phyloP scores from a whole-genome alignment of 2,113 vertebrate species.

The Ameiurus melas region DNA sequence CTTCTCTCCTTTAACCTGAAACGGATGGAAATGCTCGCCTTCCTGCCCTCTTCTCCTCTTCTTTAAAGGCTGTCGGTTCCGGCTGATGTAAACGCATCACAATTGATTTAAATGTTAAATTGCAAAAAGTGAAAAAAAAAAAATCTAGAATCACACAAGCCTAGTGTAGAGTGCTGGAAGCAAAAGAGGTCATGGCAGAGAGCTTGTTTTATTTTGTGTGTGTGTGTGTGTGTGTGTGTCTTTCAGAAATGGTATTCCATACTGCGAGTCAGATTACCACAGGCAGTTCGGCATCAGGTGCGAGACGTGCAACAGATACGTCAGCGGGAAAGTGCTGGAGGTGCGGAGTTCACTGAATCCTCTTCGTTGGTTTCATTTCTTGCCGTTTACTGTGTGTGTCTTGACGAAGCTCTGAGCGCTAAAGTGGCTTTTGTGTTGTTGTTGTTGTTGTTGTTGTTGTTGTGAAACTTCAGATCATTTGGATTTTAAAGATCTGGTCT shows the following conservation, averaged over 20 bases:
- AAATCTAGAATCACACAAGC: background rate
- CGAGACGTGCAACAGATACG: conserved; percentile 88
- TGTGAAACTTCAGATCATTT: background rate
- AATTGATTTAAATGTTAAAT: background rate
- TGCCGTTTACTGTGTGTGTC: background rate
- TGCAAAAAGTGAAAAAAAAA: background rate
- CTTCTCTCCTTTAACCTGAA: background rate
- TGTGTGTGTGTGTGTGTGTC: conserved; percentile 35
- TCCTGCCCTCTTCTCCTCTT: background rate
- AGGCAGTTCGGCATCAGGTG: conserved; percentile 93
- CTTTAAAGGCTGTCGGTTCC: background rate
- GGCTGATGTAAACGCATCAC: background rate
- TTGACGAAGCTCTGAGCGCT: background rate
- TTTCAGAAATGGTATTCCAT: conserved; percentile 86
- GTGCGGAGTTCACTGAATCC: conserved; percentile 59
- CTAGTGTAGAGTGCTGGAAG: background rate
- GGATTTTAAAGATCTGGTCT: background rate
- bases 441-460: background rate
- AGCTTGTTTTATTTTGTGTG: background rate
- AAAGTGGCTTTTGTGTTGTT: background rate
- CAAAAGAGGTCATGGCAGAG: background rate
- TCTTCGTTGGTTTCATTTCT: background rate
- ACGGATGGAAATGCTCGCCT: background rate
- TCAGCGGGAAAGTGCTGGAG: conserved; percentile 95
- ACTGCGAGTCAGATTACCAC: conserved; percentile 94